A percentile compares a stretch with the other conserved stretches of the same genome.
Conservation (phyloP, 2,113 vertebrate species). For the Sapajus apella region DNA sequence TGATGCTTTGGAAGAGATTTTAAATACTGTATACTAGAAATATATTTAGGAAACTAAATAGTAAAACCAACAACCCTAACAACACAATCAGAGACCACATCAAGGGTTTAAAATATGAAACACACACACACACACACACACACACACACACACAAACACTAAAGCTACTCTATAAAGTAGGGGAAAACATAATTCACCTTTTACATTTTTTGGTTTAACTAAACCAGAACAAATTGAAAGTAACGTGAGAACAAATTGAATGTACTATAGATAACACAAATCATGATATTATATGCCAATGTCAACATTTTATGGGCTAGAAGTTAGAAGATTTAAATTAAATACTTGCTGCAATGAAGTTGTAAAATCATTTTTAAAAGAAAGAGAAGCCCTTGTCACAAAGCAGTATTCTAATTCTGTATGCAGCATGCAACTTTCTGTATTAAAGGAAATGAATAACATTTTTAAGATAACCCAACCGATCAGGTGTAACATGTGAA, state of each 20-base stretch:
- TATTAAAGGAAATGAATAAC: constrained; percentile 27
- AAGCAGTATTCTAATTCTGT: not conserved
- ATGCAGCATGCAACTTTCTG: not conserved
- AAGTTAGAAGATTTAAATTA: constrained; percentile 43
- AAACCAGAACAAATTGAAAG: constrained; percentile 29
- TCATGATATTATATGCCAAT: not conserved
- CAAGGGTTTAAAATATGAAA: not conserved
- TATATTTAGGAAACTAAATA: constrained; percentile 28
- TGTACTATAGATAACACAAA: not conserved
- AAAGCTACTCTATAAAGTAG: not conserved
- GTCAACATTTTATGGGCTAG: constrained; percentile 2
- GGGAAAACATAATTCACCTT: not conserved
- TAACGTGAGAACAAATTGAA: constrained; percentile 7
- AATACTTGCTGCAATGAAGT: not conserved
- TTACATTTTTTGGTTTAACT: not conserved
- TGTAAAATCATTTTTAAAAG: not conserved
- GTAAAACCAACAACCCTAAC: not conserved
- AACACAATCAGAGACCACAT: not conserved
- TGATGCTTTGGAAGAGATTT: constrained; percentile 23
- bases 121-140: not conserved
- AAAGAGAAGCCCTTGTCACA: not conserved
- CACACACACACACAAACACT: not conserved
- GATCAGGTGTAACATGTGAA: constrained; percentile 1
- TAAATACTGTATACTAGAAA: constrained; percentile 29
- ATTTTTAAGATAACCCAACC: constrained; percentile 30